Evolutionary conservation across 2,113 vertebrate genomes (phyloP), one percentile per base, ranked within the genome.

Genomic region (Hippocampus mohnikei): DNA sequence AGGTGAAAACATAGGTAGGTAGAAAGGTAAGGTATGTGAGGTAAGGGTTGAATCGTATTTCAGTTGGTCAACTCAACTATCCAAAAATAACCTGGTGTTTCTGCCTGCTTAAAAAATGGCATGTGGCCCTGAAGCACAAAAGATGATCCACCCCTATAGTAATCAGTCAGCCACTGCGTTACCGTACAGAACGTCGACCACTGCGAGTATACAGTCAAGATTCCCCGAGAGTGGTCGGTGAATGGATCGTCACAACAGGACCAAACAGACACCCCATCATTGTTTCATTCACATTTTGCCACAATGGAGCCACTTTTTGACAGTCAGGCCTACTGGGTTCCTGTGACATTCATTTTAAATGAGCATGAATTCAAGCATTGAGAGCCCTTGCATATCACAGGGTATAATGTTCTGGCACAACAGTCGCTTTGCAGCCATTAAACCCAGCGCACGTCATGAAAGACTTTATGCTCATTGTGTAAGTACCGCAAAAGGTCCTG

Each of bases 391-490:
- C 63, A 65, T 65, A 46, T 65, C 63, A 77, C 80, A 81, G 74
- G 29, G 72, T 21, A 61, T 71, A 74, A 83, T 82, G 78, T 79
- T 83, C 83, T 61, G 72, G 84, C 82, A 79, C 88, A 88, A 90
- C 89, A 88, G 88, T 71, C 84, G 71, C 82, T 91, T 88, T 87
- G 81, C 81, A 79, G 86, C 83, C 85, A 82, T 85, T 81, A 82
- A 83, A 81, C 84, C 76, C 79, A 82, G 84, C 82, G 62, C 81
- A 59, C 62, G 83, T 79, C 73, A 9, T 87, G 81, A 90, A 87
- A 88, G 86, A 83, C 86, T 87, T 88, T 79, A 88, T 86, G 84
- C 88, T 87, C 88, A 89, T 87, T 86, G 84, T 88, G 81, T 88
- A 87, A 88, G 82, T 83, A 88, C 82, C 78, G 80, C 77, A 80